A percentile compares a stretch with the other conserved stretches of the same genome.
Evolutionary conservation across 2,888 invertebrate genomes (phyloP).

Genomic region (Mimachlamys varia): DNA sequence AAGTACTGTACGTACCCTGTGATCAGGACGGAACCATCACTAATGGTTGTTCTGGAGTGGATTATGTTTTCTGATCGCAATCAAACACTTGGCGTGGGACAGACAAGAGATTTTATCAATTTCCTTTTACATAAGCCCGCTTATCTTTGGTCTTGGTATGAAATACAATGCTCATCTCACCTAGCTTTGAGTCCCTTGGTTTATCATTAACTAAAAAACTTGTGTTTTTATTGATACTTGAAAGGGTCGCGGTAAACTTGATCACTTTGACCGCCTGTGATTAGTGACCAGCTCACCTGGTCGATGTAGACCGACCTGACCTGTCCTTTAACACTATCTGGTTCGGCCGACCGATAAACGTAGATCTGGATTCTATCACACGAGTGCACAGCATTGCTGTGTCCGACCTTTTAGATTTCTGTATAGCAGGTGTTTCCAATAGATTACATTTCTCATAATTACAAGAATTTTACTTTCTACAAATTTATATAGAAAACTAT

Average conservation of each 20-base stretch:
- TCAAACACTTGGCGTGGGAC: conserved; percentile 26
- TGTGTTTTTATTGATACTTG: conserved; percentile 36
- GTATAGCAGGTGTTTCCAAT: conserved; percentile 4
- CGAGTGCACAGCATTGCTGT: too few species aligned
- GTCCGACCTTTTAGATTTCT: neutral
- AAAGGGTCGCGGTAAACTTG: conserved; percentile 6
- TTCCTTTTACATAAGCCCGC: conserved; percentile 15
- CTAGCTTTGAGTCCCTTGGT: conserved; percentile 3
- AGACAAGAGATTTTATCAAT: conserved; percentile 34
- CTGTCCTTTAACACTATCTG: neutral
- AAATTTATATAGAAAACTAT: neutral
- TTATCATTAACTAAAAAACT: conserved; percentile 34
- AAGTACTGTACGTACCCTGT: neutral
- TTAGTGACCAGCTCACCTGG: conserved; percentile 16
- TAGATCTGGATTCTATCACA: too few species aligned
- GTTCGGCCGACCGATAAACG: neutral
- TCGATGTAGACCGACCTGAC: neutral
- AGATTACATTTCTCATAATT: neutral
- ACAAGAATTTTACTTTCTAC: neutral
- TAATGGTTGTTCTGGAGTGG: conserved; percentile 8
- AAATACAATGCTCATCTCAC: conserved; percentile 25
- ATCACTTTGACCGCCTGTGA: neutral
- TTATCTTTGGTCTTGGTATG: neutral
- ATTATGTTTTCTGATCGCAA: conserved; percentile 24
- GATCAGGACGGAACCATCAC: neutral